phyloP scores from a whole-genome alignment of 2,888 invertebrate genomes.

The Trachelus iudaicus region DNA sequence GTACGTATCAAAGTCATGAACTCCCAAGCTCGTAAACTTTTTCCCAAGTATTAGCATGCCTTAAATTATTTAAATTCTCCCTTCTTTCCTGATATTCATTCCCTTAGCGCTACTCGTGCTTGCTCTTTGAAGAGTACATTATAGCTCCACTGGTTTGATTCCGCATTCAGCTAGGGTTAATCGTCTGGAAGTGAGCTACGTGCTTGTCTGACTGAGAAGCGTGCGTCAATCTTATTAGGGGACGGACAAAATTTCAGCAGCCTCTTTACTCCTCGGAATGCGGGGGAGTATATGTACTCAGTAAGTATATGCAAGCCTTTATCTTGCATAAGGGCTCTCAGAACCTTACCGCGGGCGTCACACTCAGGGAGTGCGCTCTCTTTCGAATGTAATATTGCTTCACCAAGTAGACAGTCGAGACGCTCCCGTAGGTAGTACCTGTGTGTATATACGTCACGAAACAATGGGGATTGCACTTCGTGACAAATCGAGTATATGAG shows the following conservation, averaged over 20 bases:
- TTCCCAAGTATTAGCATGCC: not conserved
- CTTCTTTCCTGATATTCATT: not conserved
- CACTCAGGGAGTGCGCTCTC: constrained; percentile 39
- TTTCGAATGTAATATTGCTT: constrained; percentile 50
- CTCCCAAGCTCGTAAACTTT: not conserved
- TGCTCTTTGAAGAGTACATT: not conserved
- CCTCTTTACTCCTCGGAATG: constrained; percentile 23
- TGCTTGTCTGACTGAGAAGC: not conserved
- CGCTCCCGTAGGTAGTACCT: not conserved
- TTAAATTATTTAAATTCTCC: constrained; percentile 2
- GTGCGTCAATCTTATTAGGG: constrained; percentile 40
- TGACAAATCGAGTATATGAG: not conserved
- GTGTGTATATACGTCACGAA: not conserved
- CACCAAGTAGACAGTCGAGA: constrained; percentile 40
- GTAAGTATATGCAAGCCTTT: constrained; percentile 60
- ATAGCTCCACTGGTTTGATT: not conserved
- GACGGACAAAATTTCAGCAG: constrained; percentile 47
- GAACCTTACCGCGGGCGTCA: constrained; percentile 59
- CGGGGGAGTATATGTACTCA: constrained; percentile 42
- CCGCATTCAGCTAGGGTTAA: not conserved
- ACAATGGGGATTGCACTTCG: not conserved
- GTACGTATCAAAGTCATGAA: not conserved
- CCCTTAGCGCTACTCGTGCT: not conserved
- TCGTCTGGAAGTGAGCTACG: not conserved
- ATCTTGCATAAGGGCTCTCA: constrained; percentile 52